Conservation (phyloP, 1,140 invertebrate species). For the Drosophila melanogaster region Release_6_plus_ISO1_MT NT_033779.5:4814001-4814500, state of each 20-base stretch:
- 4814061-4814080: conserved; percentile 50
- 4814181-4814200: conserved; percentile 5
- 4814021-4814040: conserved; percentile 56
- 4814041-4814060: conserved; percentile 27
- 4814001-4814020: conserved; percentile 51
- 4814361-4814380: conserved; percentile 12
- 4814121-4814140: conserved; percentile 53
- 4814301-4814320: conserved; percentile 14
- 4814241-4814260: conserved; percentile 24
- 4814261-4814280: conserved; percentile 58
- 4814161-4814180: conserved; percentile 1
- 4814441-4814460: conserved; percentile 7
- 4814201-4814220: conserved; percentile 18
- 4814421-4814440: conserved; percentile 4
- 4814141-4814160: conserved; percentile 31
- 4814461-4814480: conserved; percentile 7
- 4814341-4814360: conserved; percentile 5
- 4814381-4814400: conserved; percentile 16
- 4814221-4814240: conserved; percentile 21
- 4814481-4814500: conserved; percentile 11
- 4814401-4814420: conserved; percentile 22
- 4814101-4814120: conserved; percentile 40
- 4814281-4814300: conserved; percentile 22
- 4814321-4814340: conserved; percentile 20
- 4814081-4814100: conserved; percentile 50